Evolutionary conservation across 2,113 vertebrate species (phyloP), one percentile per base, ranked within the genome.

Genomic region (Anguilla japonica): DNA sequence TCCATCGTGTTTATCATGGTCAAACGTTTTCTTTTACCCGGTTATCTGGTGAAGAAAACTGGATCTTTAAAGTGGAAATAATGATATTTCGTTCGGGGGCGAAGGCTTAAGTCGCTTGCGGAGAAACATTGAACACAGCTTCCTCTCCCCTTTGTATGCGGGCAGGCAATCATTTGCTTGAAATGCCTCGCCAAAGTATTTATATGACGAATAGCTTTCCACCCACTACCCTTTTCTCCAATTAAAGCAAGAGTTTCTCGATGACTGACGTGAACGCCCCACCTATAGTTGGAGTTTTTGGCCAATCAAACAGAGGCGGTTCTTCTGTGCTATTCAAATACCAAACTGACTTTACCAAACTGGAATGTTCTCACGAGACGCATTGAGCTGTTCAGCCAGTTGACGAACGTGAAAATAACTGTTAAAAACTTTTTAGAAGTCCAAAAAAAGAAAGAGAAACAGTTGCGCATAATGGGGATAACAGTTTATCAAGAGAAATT

Each of bases 261-360:
- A 26, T 92, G 96, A 97, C 87, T 94, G 96, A 95, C 96, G 92
- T 56, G 7, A 11, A 40, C 3, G 57, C 43, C 91, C 92, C 92
- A 84, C 93, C 92, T 91, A 93, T 84, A 83, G 78, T 84, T 89
- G 89, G 82, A 41, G 22, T 0, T 71, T 16, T 41, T 1, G 60
- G 75, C 98, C 97, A 98, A 98, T 99, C 90, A 93, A 90, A 92
- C 71, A 41, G 87, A 82, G 94, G 95, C 95, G 95, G 95, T 93
- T 95, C 93, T 92, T 93, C 91, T 89, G 92, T 91, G 86, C 93
- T 92, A 94, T 96, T 96, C 94, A 96, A 96, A 96, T 94, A 95
- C 92, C 93, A 91, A 90, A 94, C 95, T 92, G 93, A 93, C 91
- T 94, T 94, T 53, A 94, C 91, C 94, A 88, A 95, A 92, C 93